Base-by-base conservation (phyloP, 2,113 vertebrate genomes). In the Semicossyphus pulcher region DNA sequence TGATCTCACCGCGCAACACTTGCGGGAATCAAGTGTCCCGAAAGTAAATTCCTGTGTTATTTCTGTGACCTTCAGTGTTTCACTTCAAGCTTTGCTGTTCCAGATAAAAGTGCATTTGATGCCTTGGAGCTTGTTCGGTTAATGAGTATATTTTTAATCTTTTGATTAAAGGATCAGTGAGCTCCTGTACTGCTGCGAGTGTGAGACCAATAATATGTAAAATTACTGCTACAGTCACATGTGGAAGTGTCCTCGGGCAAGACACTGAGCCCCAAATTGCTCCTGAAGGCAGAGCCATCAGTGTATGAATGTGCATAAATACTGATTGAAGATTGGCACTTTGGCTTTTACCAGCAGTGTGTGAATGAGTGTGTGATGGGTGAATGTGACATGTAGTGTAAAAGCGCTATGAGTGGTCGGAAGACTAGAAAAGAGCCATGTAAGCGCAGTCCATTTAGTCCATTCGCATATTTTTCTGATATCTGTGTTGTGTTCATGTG, bases 51-150 rank as follows among this genome's bases (percentile, higher is more conserved):
- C 64, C 51, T 61, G 37, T 73, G 7, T 56, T 78, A 21, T 64
- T 69, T 8, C 39, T 51, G 4, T 34, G 61, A 81, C 70, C 68
- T 85, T 85, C 37, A 64, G 34, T 48, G 51, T 51, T 80, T 82
- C 59, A 44, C 10, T 70, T 0, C 12, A 44, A 11, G 51, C 0
- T 49, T 59, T 21, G 23, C 25, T 77, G 66, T 72, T 65, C 37
- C 18, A 28, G 23, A 42, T 79, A 49, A 83, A 77, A 58, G 28
- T 32, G 18, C 14, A 15, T 45, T 0, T 1, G 16, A 28, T 21
- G 7, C 54, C 56, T 65, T 3, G 2, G 20, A 80, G 48, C 58
- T 53, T 7, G 34, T 72, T 77, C 29, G 10, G 34, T 80, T 81
- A 47, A 78, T 83, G 62, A 36, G 51, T 34, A 21, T 76, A 7